These are phyloP conservation scores for Galleria mellonella DNA, from an alignment of 1,140 invertebrate genomes.

Conservation along the genomic window DNA sequence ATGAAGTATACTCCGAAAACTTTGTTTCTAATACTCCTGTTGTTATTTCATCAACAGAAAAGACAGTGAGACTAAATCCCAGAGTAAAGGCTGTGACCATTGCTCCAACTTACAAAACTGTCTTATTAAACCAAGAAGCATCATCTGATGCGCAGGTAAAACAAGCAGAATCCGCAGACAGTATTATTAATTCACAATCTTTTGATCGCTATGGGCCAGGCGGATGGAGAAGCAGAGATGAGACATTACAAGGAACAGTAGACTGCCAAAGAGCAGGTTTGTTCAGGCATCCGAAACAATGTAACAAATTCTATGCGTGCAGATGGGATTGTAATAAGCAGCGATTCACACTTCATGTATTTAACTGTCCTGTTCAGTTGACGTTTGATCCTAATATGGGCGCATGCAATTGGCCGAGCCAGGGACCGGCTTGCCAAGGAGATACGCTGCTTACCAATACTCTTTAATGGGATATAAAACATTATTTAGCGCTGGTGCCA, in stretches of 20 bases:
- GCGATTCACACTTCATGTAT: slow-evolving; percentile 84
- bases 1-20: slow-evolving; percentile 27
- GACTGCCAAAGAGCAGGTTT: slow-evolving; percentile 86
- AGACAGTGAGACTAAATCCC: slow-evolving; percentile 43
- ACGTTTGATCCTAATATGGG: slow-evolving; percentile 84
- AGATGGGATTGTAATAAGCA: slow-evolving; percentile 88
- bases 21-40: slow-evolving; percentile 43
- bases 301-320: slow-evolving; percentile 91
- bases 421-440: slow-evolving; percentile 84
- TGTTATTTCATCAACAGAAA: slow-evolving; percentile 38
- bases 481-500: slow-evolving; percentile 53
- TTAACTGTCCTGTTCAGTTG: slow-evolving; percentile 87
- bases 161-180: slow-evolving; percentile 18
- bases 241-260: slow-evolving; percentile 77
- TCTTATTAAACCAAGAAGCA: slow-evolving; percentile 51
- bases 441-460: slow-evolving; percentile 79
- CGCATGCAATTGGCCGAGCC: slow-evolving; percentile 89
- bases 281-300: slow-evolving; percentile 87
- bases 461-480: slow-evolving; percentile 32
- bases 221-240: slow-evolving; percentile 72
- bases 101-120: slow-evolving; percentile 66
- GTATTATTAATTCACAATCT: slow-evolving; percentile 37
- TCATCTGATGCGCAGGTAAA: slow-evolving; percentile 20
- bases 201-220: slow-evolving; percentile 76
- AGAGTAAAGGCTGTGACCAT: slow-evolving; percentile 53